Evolutionary conservation across 2,797 vertebrate genomes (phyloP), one percentile per base, ranked within the genome.

Genomic region (Spatula clypeata): DNA sequence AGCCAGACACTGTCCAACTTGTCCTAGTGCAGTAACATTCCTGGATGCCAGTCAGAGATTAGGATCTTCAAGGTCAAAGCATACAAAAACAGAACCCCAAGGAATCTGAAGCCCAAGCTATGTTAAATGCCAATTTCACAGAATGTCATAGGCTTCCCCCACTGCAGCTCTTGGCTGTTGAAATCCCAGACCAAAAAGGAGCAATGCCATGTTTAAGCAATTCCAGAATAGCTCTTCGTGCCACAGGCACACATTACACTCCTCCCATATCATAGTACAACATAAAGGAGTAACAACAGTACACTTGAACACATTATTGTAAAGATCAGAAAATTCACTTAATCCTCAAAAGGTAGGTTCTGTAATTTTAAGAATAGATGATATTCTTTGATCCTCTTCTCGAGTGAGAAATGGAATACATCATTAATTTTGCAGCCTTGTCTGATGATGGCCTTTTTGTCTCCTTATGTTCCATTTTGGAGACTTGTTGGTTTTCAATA

Each of bases 151-250:
- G 65, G 27, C 32, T 94, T 76, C 17, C 10, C 0, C 5, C 6
- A 40, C 4, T 6, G n/a, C 51, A 88, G 20, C 55, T 91, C 57
- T 70, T 6, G 4, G 15, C 20, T 66, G 20, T 79, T 27, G 62
- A 84, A 53, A 83, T 6, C 7, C 11, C 47, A 79, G 42, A 76
- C 74, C 38, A 65, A 75, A 83, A 24, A 84, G 5, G 8, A 13
- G 42, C 64, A 62, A 73, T 91, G 49, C n/a, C 65, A n/a, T 55
- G 67, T 62, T 90, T 79, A 42, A 80, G 87, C 5, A 94, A 55
- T 71, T 81, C 36, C 27, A 36, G 55, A 70, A 17, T 54, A 45
- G 79, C 90, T 85, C 18, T 61, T 34, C 55, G 24, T 61, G 49
- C 34, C 11, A 45, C 21, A 55, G 29, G 15, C 34, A 79, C 24